Evolutionary conservation across 2,888 invertebrate genomes (phyloP), one percentile per base, ranked within the genome.

Genomic region (Hypomecis punctinalis): DNA sequence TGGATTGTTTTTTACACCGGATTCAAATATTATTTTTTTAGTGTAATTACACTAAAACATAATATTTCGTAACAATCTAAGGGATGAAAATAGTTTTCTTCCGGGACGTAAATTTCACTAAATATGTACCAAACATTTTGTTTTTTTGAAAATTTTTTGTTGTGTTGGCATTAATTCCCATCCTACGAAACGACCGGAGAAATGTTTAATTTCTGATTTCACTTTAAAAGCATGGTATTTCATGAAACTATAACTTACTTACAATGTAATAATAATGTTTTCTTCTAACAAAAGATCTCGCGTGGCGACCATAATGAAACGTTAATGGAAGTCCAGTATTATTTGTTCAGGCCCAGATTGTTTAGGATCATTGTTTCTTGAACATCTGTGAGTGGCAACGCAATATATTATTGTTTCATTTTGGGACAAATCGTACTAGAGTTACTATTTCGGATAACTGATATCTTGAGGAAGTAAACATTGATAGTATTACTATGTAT

Each of bases 331-430:
- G 56, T 55, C 23, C 52, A 56, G 39, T 37, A 35, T 64, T 67
- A 61, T 64, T 64, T 64, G 64, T 61, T 64, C 55, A 56, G 58
- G 61, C 42, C 42, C 48, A 42, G 57, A 59, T 64, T 67, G 61
- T 58, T 58, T 48, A 49, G 61, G 61, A 48, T 56, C 47, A 65
- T 61, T 65, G 65, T 65, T 56, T 61, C 60, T 49, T 37, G 46
- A 60, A 56, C 47, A 56, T 61, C 56, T 65, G 65, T 51, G 56
- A 61, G 56, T 65, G 65, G 60, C 65, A 57, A 49, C 42, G 52
- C 51, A 65, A 61, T 65, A 58, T 47, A 49, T 53, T 42, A 55
- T 64, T 54, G 60, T 60, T 52, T 52, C 40, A 9, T 40, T 39
- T 52, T 6, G 33, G 36, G 53, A 63, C 46, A 48, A 63, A 47